Percentiles rank a stretch among this genome's conserved stretches.
phyloP scores from a whole-genome alignment of 2,797 vertebrate species.

The Lagorchestes hirsutus region DNA sequence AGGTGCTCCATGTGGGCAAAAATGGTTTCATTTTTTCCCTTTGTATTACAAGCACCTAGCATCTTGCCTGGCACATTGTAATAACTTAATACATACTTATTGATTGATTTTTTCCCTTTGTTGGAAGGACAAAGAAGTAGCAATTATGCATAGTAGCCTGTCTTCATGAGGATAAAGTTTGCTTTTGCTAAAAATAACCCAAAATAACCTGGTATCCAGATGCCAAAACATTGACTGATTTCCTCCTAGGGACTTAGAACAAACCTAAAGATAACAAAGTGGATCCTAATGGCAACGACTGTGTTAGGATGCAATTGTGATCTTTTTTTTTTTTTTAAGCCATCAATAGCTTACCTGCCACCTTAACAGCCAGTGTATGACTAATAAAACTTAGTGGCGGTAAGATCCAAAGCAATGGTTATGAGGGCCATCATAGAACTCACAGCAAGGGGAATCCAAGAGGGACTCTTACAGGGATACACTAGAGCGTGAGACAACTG shows the following conservation, averaged over 20 bases:
- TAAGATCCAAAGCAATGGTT: not conserved
- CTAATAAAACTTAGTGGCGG: not conserved
- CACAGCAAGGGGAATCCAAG: not conserved
- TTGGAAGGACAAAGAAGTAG: not conserved
- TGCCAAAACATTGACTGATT: not conserved
- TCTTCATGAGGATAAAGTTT: not conserved
- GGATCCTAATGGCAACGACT: not conserved
- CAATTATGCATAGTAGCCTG: not conserved
- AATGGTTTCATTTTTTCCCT: not conserved
- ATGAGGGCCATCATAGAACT: not conserved
- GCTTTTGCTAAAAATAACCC: not conserved
- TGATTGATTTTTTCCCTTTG: not conserved
- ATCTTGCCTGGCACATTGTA: not conserved
- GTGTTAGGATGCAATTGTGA: not conserved
- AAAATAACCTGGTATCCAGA: not conserved
- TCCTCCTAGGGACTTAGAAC: not conserved
- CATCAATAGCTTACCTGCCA: not conserved
- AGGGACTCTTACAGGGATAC: no score
- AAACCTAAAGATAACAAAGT: not conserved
- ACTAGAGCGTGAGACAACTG: not conserved
- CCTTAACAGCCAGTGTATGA: not conserved
- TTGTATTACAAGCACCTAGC: not conserved
- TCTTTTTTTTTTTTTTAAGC: not conserved
- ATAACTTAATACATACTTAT: not conserved
- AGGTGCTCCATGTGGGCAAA: not conserved